Evolutionary conservation across 37 sponge, comb jelly and placozoan genomes (phyloP).

Genomic region (Diacarnus erythraeanus): DNA sequence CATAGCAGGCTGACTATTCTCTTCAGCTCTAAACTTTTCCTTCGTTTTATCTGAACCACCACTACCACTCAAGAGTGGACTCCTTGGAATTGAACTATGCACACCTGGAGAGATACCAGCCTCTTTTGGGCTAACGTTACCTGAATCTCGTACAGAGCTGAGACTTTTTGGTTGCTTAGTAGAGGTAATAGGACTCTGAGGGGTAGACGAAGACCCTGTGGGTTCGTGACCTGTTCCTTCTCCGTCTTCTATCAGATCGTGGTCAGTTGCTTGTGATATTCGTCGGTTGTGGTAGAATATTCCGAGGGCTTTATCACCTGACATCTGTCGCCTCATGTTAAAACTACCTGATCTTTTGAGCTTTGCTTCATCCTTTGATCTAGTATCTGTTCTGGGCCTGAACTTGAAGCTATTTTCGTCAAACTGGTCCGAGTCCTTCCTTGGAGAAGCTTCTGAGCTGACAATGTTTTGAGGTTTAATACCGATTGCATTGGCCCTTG

Average conservation of each 20-base stretch:
- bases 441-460: neutral
- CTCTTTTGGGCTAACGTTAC: neutral
- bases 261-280: slow-evolving; percentile 39
- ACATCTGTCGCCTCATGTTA: slow-evolving; percentile 3
- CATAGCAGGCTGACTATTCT: no score
- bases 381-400: neutral
- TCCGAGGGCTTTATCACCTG: slow-evolving; percentile 45
- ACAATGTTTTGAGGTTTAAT: neutral
- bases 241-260: slow-evolving; percentile 14
- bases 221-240: neutral
- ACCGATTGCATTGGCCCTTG: slow-evolving; percentile 6
- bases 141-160: neutral
- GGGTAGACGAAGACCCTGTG: neutral
- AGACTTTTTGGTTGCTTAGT: no score
- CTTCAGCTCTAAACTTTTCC: neutral
- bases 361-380: neutral
- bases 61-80: neutral
- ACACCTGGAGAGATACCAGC: neutral
- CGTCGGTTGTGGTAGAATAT: slow-evolving; percentile 62
- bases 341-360: slow-evolving; percentile 5
- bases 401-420: neutral
- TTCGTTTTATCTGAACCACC: neutral
- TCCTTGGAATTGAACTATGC: no score
- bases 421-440: neutral
- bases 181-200: neutral